Evolutionary conservation across 1,140 invertebrate genomes (phyloP), one percentile per base, ranked within the genome.

Genomic region (Triops longicaudatus): DNA sequence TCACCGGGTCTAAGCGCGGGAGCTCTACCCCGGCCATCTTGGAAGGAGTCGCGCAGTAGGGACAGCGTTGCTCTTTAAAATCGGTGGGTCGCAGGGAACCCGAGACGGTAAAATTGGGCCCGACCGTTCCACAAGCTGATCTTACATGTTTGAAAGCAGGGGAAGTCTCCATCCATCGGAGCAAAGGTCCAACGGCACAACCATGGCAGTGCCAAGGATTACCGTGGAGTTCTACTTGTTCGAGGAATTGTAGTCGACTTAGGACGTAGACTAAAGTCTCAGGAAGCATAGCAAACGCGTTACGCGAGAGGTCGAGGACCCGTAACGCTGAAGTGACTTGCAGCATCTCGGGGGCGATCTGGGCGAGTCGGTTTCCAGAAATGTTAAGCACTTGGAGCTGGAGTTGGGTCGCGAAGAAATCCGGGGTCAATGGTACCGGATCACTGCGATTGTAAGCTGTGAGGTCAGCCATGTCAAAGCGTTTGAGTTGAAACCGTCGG

Each of bases 121-220:
- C 41, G 17, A 76, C 26, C n/a, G 41, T 73, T 72, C 73, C 14
- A 37, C 79, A 80, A 11, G 75, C 27, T 9, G 43, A 44, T 31
- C 77, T 73, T 27, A 79, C 77, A 27, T 75, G 44, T n/a, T 73
- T 71, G 26, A 50, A 71, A 28, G 78, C 78, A 14, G 74, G 43
- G 10, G 43, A 72, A 17, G 71, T 75, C 22, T 76, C 78, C 44
- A 86, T 84, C 26, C 76, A 85, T 79, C 82, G 83, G 1, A 90
- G 80, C 85, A 89, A 86, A 3, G 85, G 85, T 17, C 84, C 84
- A 10, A 87, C 87, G 74, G 87, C 86, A 81, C 91, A 92, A 79
- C 88, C 83, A 81, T 91, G 89, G 81, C 90, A 92, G 27, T 80
- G 78, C 89, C 90, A 91, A 5, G 87, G 87, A 83, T 91, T 91